Percentiles rank a stretch among this genome's conserved stretches.
Conservation (phyloP, 2,888 invertebrate species). For the Lepidocyrtinus sp. region DNA sequence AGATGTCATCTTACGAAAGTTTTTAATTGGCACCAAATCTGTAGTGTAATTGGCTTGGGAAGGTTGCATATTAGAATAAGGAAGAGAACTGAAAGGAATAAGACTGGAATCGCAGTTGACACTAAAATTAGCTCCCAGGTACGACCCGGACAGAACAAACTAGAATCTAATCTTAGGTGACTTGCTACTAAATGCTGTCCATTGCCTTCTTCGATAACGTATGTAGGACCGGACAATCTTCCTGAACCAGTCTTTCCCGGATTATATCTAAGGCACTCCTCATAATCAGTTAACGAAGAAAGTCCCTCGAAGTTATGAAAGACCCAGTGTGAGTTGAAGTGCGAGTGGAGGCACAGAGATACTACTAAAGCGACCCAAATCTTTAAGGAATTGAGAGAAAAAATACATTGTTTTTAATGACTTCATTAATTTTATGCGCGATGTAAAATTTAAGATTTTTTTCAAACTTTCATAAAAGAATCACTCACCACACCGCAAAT, state of each 20-base stretch:
- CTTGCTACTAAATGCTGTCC: too few relatives aligned
- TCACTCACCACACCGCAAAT: constrained; percentile 10
- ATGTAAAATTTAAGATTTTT: too few relatives aligned
- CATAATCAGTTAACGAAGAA: constrained; percentile 25
- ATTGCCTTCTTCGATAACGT: not conserved
- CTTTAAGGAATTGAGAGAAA: not conserved
- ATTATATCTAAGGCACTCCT: constrained; percentile 27
- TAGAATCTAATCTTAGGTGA: too few relatives aligned
- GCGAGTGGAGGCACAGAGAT: not conserved
- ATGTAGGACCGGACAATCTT: not conserved
- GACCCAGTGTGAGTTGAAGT: constrained; percentile 41
- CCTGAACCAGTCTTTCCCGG: not conserved
- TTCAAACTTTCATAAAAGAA: not conserved
- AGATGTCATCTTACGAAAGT: not conserved
- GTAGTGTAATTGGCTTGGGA: not conserved
- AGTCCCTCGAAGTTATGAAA: constrained; percentile 17
- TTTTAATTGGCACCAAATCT: not conserved
- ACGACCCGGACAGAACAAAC: constrained; percentile 12
- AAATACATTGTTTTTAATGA: not conserved
- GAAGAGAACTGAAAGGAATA: constrained; percentile 22
- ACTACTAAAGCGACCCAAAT: not conserved
- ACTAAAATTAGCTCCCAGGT: constrained; percentile 26
- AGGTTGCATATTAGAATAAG: not conserved
- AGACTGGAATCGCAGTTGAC: not conserved
- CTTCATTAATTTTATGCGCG: too few relatives aligned